Evolutionary conservation across 2,888 invertebrate species (phyloP), one percentile per base, ranked within the genome.

Genomic region (Watsonalla binaria): DNA sequence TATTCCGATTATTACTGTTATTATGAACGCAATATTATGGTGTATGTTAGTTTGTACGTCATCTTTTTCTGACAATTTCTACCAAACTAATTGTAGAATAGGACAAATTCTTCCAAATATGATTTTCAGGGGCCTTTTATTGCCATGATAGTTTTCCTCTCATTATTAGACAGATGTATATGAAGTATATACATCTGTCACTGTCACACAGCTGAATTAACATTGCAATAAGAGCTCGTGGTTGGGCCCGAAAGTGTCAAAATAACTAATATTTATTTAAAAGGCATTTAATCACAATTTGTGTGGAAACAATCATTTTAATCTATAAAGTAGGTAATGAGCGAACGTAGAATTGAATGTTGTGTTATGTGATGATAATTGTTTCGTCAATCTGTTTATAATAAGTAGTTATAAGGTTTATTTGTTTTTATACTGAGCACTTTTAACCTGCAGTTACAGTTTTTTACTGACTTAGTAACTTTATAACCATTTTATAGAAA

Each of bases 361-460:
- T 53, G 54, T 56, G 56, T 60, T 68, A 60, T 57, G 64, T 66
- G 60, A 58, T 59, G 47, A 34, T 48, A 46, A 47, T 35, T 52
- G 52, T 54, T 51, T 54, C 52, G 59, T 61, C 58, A 58, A 50
- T 54, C 46, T 54, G 56, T 69, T 54, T 62, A 62, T 58, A 53
- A 34, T 66, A 65, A 58, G 61, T 60, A 63, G 55, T 52, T 56
- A 49, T 65, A 61, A 59, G 53, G 51, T 59, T 59, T 58, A 51
- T 64, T 67, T 66, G 60, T 70, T 73, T 66, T 65, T 61, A 63
- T 66, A 60, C 54, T 63, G 62, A 65, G 62, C 65, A 61, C 63
- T 51, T 57, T 55, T 46, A 48, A 46, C 51, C 42, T 15, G 33
- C 42, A 42, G 35, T 46, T 46, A 9, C 14, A 7, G 8, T 34